Evolutionary conservation across 1,140 invertebrate genomes (phyloP).

Genomic region (Venustaconcha ellipsiformis): DNA sequence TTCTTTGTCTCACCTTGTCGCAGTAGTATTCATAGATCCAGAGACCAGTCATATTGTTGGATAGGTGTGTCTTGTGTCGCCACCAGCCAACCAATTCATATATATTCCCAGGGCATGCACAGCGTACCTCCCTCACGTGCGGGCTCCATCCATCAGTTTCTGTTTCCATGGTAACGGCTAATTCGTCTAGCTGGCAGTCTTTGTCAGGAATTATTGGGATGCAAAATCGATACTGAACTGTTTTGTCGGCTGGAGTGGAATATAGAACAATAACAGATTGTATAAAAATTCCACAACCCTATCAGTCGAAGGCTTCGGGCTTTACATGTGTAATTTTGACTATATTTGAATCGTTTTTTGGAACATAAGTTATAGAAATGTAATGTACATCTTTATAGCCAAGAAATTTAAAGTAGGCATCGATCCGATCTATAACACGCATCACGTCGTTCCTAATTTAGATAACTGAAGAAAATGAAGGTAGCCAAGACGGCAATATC

Average conservation of each 20-base stretch:
- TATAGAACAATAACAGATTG: too few species aligned
- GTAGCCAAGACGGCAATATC: too few species aligned
- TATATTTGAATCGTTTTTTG: too few species aligned
- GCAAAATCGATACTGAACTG: slow-evolving; percentile 47
- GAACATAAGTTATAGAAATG: too few species aligned
- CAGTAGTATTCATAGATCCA: slow-evolving; percentile 52
- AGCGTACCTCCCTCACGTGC: slow-evolving; percentile 33
- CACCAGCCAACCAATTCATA: slow-evolving; percentile 46
- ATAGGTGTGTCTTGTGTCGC: slow-evolving; percentile 15
- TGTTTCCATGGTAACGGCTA: slow-evolving; percentile 42
- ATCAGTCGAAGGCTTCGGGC: too few species aligned
- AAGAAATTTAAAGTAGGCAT: too few species aligned
- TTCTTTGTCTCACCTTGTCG: slow-evolving; percentile 32
- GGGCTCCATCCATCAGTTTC: slow-evolving; percentile 40
- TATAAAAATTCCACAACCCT: too few species aligned
- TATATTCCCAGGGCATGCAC: slow-evolving; percentile 35
- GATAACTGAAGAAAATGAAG: too few species aligned
- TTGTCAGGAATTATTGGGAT: slow-evolving; percentile 26
- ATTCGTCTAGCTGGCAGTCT: slow-evolving; percentile 26
- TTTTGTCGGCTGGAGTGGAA: slow-evolving; percentile 36
- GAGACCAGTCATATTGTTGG: slow-evolving; percentile 24
- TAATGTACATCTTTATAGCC: too few species aligned
- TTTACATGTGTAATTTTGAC: too few species aligned
- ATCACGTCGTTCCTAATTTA: too few species aligned
- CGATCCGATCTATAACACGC: too few species aligned